Evolutionary conservation across 2,888 invertebrate genomes (phyloP), one percentile per base, ranked within the genome.

Genomic region (Archips xylosteana): DNA sequence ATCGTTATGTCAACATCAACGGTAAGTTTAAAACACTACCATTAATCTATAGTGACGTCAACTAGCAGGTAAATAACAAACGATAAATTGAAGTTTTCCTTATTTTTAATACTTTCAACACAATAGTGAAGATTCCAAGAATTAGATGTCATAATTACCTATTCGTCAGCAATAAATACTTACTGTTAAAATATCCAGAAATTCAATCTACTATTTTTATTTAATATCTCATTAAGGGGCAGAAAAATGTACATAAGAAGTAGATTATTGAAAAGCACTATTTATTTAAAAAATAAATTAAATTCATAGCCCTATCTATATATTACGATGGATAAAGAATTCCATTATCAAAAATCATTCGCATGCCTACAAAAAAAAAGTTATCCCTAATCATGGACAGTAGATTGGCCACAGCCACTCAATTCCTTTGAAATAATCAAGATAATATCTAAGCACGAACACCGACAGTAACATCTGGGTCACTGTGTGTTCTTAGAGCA

Each of bases 391-490:
- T 61, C 61, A 61, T 15, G 4, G 15, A n/a, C 15, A 15, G 2
- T 51, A 13, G 51, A 51, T 15, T 51, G 12, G 4, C 49, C 49
- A n/a, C 12, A 51, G 13, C 13, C 15, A 15, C 51, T 36, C 45
- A 42, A 72, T 72, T 62, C 45, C 62, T 34, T 47, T 67, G 54
- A 67, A 72, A 72, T 57, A 67, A 72, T 72, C 67, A 67, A 71
- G 72, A 72, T 71, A 45, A 39, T 57, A 67, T 62, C 66, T 47
- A 54, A 67, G 5, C 51, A 62, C 62, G 63, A 63, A 13, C 63
- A 6, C 64, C 59, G 57, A 70, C 32, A n/a, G 68, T 49, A 63
- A 66, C 67, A 62, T 71, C 59, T 68, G 63, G 10, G 61, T 62
- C n/a, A 60, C 60, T 51, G 15, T 23, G 51, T 51, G 51, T 51